Evolutionary conservation across 2,797 vertebrate genomes (phyloP), one percentile per base, ranked within the genome.

Genomic region (Knipowitschia caucasica): DNA sequence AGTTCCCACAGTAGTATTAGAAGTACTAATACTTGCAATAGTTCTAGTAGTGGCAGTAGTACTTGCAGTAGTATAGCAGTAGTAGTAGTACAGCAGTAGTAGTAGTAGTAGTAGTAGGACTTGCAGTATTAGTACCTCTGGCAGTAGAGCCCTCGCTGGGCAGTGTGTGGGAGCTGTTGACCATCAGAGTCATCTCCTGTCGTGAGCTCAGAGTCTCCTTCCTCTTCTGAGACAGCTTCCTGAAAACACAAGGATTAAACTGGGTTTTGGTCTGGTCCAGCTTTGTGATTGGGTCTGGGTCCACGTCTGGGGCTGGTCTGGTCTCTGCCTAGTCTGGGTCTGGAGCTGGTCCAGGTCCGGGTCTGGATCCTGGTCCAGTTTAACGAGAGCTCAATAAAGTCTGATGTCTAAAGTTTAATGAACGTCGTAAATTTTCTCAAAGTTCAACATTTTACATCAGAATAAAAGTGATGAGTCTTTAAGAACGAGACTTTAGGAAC

Each of bases 111-210:
- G n/a, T 3, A 46, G 42, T 26, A 44, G 40, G 7, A 42, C 12
- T 21, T 21, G n/a, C n/a, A 36, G 14, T 36, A 15, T 5, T 91
- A 52, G 38, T 47, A 94, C 34, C 34, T 36, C 34, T 17, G n/a
- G n/a, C 36, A 4, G 7, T 34, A 15, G 33, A 12, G 34, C 9
- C n/a, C 94, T 94, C 86, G 96, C 94, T 92, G 89, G 91, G 84
- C 73, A 38, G 72, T 72, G 84, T 0, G 94, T 94, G 77, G 2
- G 94, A 95, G 90, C 83, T 95, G 55, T 94, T 96, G 86, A 96
- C 96, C 95, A 98, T 98, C 84, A 98, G 93, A 0, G 95, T 97
- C 96, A 98, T 98, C 86, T 98, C 96, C 88, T 98, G 96, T 71
- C 95, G 89, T 4, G 90, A 96, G 78, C 92, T 96, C 83, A 97